Percentiles rank a stretch among this genome's conserved stretches.
These are phyloP conservation scores for Onychomys arenicola DNA, from an alignment of 2,797 vertebrate species.

Conservation along the genomic window DNA sequence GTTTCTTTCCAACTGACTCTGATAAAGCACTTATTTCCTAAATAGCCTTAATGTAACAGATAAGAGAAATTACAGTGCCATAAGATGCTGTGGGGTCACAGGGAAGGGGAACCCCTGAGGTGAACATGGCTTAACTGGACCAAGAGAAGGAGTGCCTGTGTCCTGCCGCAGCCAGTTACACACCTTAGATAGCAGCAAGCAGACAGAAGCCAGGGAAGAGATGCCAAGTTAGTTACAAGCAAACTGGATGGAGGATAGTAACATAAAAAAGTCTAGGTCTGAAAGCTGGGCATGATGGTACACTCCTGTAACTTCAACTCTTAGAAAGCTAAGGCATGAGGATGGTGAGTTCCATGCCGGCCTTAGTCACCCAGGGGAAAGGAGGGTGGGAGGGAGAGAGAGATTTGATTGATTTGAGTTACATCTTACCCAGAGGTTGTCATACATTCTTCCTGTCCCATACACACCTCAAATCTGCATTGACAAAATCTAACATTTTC, in stretches of 20 bases:
- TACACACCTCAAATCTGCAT: not conserved
- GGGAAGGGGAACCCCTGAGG: not conserved
- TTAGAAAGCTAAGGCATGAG: not conserved
- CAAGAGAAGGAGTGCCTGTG: not conserved
- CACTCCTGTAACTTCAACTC: not conserved
- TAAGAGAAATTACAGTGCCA: not conserved
- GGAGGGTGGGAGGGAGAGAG: not conserved
- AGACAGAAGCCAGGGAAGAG: constrained; percentile 34
- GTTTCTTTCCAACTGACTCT: constrained; percentile 34
- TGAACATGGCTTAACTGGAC: not conserved
- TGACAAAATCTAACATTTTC: not conserved
- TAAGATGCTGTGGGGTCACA: not conserved
- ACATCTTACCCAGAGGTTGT: not conserved
- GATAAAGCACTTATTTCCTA: constrained; percentile 37
- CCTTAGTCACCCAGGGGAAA: not conserved
- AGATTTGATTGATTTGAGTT: not conserved
- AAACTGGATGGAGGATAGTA: constrained; percentile 4
- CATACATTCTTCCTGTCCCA: not conserved
- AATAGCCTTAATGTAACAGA: not conserved
- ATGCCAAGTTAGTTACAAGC: not conserved
- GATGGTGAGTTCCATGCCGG: not conserved
- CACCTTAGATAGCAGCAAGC: not conserved
- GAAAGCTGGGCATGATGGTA: not conserved
- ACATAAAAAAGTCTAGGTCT: not conserved
- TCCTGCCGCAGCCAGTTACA: not conserved